phyloP scores from a whole-genome alignment of 2,797 vertebrate species.

The Typhlichthys subterraneus region DNA sequence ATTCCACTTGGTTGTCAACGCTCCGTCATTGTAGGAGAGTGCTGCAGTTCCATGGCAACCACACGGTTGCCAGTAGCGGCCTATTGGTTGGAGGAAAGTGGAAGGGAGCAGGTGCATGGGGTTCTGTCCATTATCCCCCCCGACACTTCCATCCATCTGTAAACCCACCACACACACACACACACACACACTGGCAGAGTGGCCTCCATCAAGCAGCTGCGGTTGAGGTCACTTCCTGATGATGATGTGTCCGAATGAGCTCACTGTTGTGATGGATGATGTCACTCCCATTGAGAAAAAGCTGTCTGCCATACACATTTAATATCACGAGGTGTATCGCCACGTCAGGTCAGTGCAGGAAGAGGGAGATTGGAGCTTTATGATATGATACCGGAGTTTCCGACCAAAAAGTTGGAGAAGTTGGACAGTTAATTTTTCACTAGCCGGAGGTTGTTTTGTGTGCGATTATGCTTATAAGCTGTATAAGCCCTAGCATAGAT shows the following conservation, averaged over 20 bases:
- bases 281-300: conserved; percentile 55
- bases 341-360: too few relatives aligned
- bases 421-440: too few relatives aligned
- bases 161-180: conserved; percentile 8
- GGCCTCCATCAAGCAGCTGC: conserved; percentile 53
- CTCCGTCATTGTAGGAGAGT: conserved; percentile 14
- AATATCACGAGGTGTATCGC: too few relatives aligned
- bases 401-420: too few relatives aligned
- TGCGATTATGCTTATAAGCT: too few relatives aligned
- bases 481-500: too few relatives aligned
- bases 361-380: too few relatives aligned
- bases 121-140: conserved; percentile 58
- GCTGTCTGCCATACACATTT: background rate
- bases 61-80: conserved; percentile 23
- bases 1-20: background rate
- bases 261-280: conserved; percentile 49
- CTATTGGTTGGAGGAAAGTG: conserved; percentile 19
- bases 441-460: too few relatives aligned
- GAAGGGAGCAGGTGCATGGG: conserved; percentile 65
- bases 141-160: conserved; percentile 5
- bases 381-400: too few relatives aligned
- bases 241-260: conserved; percentile 56
- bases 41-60: conserved; percentile 48
- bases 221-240: conserved; percentile 62
- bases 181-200: conserved; percentile 21